Evolutionary conservation across 2,888 invertebrate genomes (phyloP).

Genomic region (Nemurella pictetii): DNA sequence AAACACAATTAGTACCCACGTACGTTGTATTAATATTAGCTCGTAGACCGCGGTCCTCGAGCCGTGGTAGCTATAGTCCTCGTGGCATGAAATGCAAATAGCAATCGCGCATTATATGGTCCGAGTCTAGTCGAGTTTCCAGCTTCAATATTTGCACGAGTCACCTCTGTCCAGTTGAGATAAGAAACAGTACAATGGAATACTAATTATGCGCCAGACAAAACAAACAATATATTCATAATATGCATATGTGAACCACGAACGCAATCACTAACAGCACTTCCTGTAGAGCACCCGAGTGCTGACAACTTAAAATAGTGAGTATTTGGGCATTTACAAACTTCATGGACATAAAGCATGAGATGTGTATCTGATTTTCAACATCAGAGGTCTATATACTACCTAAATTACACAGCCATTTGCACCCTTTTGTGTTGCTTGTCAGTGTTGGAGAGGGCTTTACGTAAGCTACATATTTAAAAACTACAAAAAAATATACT

Average conservation of each 20-base stretch:
- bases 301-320: conserved; percentile 28
- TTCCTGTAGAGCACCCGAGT: conserved; percentile 1
- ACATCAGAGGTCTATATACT: neutral
- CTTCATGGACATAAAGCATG: neutral
- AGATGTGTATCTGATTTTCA: neutral
- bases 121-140: neutral
- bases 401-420: neutral
- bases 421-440: neutral
- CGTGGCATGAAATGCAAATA: neutral
- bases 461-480: neutral
- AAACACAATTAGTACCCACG: neutral
- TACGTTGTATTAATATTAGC: neutral
- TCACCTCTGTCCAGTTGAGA: conserved; percentile 34
- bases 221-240: conserved; percentile 20
- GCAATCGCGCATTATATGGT: neutral
- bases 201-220: neutral
- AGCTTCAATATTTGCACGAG: conserved; percentile 36
- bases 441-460: neutral
- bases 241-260: conserved; percentile 1
- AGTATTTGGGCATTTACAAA: conserved; percentile 18
- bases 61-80: too few relatives aligned
- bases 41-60: too few relatives aligned
- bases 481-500: neutral
- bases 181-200: conserved; percentile 20
- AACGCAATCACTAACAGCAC: neutral